These are phyloP conservation scores for Trilocha varians DNA, from an alignment of 2,888 invertebrate genomes.

Conservation along the genomic window DNA sequence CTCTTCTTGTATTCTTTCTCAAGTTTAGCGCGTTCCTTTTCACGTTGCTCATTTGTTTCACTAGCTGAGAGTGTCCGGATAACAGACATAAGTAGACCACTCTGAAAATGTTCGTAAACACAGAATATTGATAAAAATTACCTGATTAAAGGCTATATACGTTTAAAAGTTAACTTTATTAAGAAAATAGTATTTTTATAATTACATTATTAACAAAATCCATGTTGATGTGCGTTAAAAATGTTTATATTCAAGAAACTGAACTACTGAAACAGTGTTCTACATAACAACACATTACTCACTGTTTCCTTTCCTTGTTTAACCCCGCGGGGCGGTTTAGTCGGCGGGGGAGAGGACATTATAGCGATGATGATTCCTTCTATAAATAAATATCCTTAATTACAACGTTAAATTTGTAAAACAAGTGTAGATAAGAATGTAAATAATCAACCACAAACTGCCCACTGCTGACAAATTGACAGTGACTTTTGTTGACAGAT, in stretches of 20 bases:
- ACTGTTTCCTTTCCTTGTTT: constrained; percentile 91
- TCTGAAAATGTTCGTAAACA: no score
- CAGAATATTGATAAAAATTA: no score
- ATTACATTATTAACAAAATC: no score
- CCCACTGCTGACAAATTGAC: no score
- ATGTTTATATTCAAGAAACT: no score
- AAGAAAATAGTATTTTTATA: neutral
- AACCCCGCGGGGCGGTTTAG: constrained; percentile 89
- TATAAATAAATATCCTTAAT: neutral
- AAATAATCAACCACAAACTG: no score
- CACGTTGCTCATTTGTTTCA: constrained; percentile 93
- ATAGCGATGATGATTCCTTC: constrained; percentile 2
- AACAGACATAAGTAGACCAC: constrained; percentile 93
- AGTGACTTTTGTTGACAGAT: no score
- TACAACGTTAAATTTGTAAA: neutral
- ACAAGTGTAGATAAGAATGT: neutral
- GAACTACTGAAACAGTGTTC: no score
- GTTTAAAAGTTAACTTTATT: neutral
- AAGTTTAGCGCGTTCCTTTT: constrained; percentile 93
- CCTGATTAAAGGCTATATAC: neutral
- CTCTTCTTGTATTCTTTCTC: constrained; percentile 95
- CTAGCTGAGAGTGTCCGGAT: constrained; percentile 95
- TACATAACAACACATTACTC: constrained; percentile 28
- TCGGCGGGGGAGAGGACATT: constrained; percentile 81
- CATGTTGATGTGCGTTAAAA: no score